Conservation (phyloP, 2,113 vertebrate genomes). For the Vireo altiloquus region DNA sequence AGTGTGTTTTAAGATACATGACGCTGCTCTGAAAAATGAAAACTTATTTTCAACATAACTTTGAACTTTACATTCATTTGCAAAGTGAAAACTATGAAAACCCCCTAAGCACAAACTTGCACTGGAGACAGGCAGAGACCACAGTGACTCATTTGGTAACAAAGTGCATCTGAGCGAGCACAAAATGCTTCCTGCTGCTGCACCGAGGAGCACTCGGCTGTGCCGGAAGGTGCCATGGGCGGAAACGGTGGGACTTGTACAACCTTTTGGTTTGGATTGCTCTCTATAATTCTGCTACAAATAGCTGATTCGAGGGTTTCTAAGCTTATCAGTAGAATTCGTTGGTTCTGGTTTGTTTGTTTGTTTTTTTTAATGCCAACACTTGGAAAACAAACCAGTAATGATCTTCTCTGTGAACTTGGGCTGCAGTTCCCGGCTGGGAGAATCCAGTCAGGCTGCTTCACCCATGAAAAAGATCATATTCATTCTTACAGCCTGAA, state of each 20-base stretch:
- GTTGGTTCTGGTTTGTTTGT: neutral
- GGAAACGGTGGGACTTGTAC: rapidly evolving
- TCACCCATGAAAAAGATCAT: neutral
- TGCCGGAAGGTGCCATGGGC: rapidly evolving
- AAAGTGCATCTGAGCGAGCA: neutral
- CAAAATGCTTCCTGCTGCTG: neutral
- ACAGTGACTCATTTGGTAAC: neutral
- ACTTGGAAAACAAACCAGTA: neutral
- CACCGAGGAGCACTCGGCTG: neutral
- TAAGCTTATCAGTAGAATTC: neutral
- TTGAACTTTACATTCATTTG: neutral
- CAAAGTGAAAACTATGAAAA: neutral
- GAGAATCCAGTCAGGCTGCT: neutral
- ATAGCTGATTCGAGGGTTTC: neutral
- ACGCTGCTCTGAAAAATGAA: neutral
- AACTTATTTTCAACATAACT: neutral
- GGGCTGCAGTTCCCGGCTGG: neutral
- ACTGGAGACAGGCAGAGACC: neutral
- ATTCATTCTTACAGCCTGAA: neutral
- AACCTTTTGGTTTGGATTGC: neutral
- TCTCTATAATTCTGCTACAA: neutral
- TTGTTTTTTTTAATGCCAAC: neutral
- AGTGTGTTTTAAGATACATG: neutral
- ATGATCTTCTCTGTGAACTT: neutral
- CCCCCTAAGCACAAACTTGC: rapidly evolving